Conservation (phyloP, 2,797 vertebrate genomes). For the Falco berigora region DNA sequence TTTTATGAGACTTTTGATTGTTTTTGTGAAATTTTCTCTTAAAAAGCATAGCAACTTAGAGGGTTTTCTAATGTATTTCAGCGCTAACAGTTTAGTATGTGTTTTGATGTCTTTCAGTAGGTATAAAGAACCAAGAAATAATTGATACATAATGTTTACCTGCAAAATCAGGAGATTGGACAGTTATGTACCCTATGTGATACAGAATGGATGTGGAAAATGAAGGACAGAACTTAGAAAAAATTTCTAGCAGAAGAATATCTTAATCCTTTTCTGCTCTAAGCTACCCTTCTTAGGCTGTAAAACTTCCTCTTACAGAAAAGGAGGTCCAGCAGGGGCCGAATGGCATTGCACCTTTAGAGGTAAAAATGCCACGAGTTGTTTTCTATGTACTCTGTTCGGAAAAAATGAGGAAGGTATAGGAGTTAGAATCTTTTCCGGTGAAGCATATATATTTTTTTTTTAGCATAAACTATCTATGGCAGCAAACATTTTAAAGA, state of each 20-base stretch:
- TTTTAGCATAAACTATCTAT: background rate
- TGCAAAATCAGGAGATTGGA: background rate
- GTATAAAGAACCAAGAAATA: background rate
- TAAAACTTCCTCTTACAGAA: background rate
- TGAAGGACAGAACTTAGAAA: background rate
- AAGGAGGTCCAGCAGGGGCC: background rate
- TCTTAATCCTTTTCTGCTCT: background rate
- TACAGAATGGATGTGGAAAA: background rate
- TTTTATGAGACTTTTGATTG: background rate
- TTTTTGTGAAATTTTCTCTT: background rate
- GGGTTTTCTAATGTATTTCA: conserved; percentile 43
- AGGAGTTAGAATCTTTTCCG: background rate
- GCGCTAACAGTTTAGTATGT: background rate
- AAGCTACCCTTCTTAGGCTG: background rate
- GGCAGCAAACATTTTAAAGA: background rate
- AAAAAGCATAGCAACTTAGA: conserved; percentile 11
- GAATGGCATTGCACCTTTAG: background rate
- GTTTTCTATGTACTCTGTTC: background rate
- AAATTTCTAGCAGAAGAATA: background rate
- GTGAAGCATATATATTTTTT: background rate
- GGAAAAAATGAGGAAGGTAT: background rate
- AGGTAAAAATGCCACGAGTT: background rate
- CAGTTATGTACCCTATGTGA: background rate
- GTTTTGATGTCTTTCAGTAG: background rate
- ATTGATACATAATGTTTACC: background rate